Percentiles rank a stretch among this genome's conserved stretches.
These are phyloP conservation scores for Hyalella azteca DNA, from an alignment of 2,888 invertebrate genomes.

Conservation along the genomic window DNA sequence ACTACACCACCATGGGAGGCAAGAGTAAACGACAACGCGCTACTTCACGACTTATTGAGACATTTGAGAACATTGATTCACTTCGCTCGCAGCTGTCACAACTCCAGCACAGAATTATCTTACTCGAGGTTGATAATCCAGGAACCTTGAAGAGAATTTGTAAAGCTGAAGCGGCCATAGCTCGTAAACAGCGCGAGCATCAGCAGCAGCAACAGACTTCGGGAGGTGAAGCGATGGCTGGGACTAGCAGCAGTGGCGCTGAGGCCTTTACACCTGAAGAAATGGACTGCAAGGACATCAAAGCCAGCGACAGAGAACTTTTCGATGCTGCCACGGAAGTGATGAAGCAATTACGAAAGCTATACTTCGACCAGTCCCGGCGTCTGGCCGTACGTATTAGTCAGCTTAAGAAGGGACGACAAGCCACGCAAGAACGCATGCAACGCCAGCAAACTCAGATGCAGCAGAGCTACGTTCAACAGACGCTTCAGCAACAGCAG, in stretches of 20 bases:
- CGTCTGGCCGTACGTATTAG: slow-evolving; percentile 57
- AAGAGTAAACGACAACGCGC: slow-evolving; percentile 57
- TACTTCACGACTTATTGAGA: slow-evolving; percentile 57
- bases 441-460: slow-evolving; percentile 56
- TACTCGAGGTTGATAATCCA: slow-evolving; percentile 53
- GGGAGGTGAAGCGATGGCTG: slow-evolving; percentile 29
- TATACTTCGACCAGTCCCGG: slow-evolving; percentile 58
- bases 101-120: slow-evolving; percentile 51
- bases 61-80: slow-evolving; percentile 57
- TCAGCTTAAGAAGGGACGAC: slow-evolving; percentile 57
- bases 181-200: slow-evolving; percentile 47
- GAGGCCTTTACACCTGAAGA: slow-evolving; percentile 9
- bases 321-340: slow-evolving; percentile 57
- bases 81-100: slow-evolving; percentile 54
- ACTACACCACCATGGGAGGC: slow-evolving; percentile 57
- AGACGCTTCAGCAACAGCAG: slow-evolving; percentile 55
- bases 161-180: slow-evolving; percentile 43
- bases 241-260: slow-evolving; percentile 38
- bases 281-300: slow-evolving; percentile 47
- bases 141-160: slow-evolving; percentile 53
- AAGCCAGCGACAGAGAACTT: slow-evolving; percentile 45
- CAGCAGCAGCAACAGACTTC: slow-evolving; percentile 52
- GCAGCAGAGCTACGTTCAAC: slow-evolving; percentile 58
- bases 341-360: slow-evolving; percentile 57
- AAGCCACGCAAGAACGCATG: slow-evolving; percentile 57